phyloP scores from a whole-genome alignment of 2,797 vertebrate genomes.

The Philypnodon macrostomus region DNA sequence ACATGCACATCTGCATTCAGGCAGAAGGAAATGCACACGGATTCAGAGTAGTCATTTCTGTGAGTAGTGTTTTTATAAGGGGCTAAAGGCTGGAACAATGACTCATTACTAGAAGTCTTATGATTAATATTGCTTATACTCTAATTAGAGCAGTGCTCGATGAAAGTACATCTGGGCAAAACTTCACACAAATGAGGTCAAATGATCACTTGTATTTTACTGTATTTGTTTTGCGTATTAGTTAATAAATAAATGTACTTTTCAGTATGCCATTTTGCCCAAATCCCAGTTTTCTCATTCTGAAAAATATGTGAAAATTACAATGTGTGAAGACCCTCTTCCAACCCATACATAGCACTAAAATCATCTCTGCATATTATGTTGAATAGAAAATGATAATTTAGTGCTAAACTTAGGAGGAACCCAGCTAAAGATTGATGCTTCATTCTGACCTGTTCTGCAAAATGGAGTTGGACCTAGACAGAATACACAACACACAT shows the following conservation, averaged over 20 bases:
- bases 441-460: constrained; percentile 75
- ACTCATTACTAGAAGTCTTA: constrained; percentile 44
- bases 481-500: constrained; percentile 68
- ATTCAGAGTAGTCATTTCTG: constrained; percentile 43
- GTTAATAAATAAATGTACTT: neutral
- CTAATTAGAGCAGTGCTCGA: constrained; percentile 42
- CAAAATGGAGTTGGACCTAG: constrained; percentile 75
- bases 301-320: constrained; percentile 23
- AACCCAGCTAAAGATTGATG: constrained; percentile 48
- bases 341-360: constrained; percentile 20
- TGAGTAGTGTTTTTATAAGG: constrained; percentile 36
- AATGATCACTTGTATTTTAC: neutral
- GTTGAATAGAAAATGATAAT: constrained; percentile 20
- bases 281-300: constrained; percentile 14
- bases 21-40: constrained; percentile 45
- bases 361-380: constrained; percentile 22
- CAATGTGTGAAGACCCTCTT: constrained; percentile 19
- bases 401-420: constrained; percentile 31
- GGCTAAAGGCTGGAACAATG: constrained; percentile 45
- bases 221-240: neutral
- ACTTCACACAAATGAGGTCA: constrained; percentile 28
- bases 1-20: constrained; percentile 55
- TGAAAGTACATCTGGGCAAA: constrained; percentile 44
- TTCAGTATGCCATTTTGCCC: constrained; percentile 51
- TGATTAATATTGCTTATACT: constrained; percentile 17